These are phyloP conservation scores for Gasterosteus nipponicus DNA, from an alignment of 2,113 vertebrate genomes.

Conservation along the genomic window DNA sequence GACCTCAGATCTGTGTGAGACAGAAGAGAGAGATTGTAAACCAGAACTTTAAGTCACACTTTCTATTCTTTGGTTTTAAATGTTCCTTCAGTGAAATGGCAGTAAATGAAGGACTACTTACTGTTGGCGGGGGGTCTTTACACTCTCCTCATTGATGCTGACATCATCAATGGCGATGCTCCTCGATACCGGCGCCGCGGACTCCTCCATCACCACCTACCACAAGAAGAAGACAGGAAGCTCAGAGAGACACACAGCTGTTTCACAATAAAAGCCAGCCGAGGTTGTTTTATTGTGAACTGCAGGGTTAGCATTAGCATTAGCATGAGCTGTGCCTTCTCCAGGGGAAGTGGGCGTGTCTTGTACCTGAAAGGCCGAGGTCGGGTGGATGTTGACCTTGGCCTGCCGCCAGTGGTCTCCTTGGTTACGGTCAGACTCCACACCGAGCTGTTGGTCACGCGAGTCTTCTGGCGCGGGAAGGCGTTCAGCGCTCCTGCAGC, in stretches of 20 bases:
- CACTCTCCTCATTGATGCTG: constrained; percentile 93
- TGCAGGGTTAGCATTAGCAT: neutral
- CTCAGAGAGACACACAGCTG: neutral
- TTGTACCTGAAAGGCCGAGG: constrained; percentile 90
- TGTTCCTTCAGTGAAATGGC: neutral
- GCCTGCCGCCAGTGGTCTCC: constrained; percentile 93
- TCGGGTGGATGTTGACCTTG: constrained; percentile 91
- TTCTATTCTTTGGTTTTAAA: neutral
- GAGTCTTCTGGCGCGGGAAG: constrained; percentile 89
- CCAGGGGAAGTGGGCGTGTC: constrained; percentile 39
- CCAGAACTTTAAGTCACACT: neutral
- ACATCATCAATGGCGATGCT: constrained; percentile 94
- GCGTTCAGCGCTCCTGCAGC: constrained; percentile 84
- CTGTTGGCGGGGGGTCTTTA: constrained; percentile 90
- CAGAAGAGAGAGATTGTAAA: neutral
- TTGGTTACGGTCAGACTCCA: constrained; percentile 94
- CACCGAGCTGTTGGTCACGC: constrained; percentile 82
- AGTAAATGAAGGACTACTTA: constrained; percentile 55
- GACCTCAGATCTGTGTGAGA: constrained; percentile 74
- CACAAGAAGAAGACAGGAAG: constrained; percentile 16
- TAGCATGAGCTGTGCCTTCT: neutral
- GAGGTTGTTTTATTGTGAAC: neutral
- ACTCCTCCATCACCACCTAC: constrained; percentile 94
- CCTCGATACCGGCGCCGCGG: constrained; percentile 92
- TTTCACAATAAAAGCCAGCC: neutral